A percentile compares a stretch with the other conserved stretches of the same genome.
Conservation (phyloP, 2,888 invertebrate genomes). For the Callimorpha dominula region DNA sequence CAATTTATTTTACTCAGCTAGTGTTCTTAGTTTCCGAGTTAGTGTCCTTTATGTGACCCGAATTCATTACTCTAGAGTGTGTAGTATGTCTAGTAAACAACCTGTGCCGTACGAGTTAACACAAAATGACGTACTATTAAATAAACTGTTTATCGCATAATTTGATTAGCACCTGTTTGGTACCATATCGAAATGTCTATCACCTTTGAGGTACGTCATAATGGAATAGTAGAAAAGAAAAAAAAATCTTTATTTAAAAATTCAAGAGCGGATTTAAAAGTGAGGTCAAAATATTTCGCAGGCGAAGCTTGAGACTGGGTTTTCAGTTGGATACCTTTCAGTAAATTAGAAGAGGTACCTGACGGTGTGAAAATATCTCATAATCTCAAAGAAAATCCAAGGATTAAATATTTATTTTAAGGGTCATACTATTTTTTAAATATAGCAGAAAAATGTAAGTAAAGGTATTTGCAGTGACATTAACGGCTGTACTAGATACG, state of each 20-base stretch:
- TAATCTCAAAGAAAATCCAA: not conserved
- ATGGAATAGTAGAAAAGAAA: not conserved
- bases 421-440: not conserved
- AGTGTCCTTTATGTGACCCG: no score
- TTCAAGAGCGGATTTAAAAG: not conserved
- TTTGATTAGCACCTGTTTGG: not conserved
- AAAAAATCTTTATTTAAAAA: not conserved
- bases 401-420: not conserved
- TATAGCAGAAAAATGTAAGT: not conserved
- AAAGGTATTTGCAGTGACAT: not conserved
- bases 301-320: not conserved
- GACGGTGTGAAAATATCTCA: not conserved
- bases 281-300: not conserved
- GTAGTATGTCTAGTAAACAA: no score
- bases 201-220: not conserved
- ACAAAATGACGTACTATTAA: no score
- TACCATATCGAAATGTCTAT: not conserved
- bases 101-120: no score
- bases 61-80: no score
- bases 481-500: no score
- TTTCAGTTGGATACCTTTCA: conserved; percentile 1
- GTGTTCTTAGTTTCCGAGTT: no score
- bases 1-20: no score
- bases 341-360: not conserved
- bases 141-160: not conserved